Percentiles rank a stretch among this genome's conserved stretches.
These are phyloP conservation scores for Ectropis grisescens DNA, from an alignment of 1,140 invertebrate species.

Conservation along the genomic window DNA sequence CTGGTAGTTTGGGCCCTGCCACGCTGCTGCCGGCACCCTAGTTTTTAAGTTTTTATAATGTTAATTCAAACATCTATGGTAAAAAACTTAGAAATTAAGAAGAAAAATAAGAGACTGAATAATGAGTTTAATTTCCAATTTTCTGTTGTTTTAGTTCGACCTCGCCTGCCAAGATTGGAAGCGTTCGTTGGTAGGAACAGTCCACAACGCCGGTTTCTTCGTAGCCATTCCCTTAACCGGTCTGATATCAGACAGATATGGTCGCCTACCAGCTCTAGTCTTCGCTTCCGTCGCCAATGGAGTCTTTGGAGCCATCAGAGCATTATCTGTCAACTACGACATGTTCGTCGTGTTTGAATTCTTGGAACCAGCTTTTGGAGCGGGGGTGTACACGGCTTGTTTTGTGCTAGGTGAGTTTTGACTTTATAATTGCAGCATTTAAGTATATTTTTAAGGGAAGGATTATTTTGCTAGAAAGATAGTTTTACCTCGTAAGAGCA, in stretches of 20 bases:
- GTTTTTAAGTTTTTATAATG: too few species aligned
- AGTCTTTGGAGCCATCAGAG: constrained; percentile 74
- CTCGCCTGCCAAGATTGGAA: constrained; percentile 75
- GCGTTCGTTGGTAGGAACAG: constrained; percentile 77
- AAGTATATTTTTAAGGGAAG: too few species aligned
- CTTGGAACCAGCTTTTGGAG: constrained; percentile 72
- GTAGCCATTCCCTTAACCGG: constrained; percentile 78
- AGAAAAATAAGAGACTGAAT: too few species aligned
- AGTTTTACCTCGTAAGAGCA: too few species aligned
- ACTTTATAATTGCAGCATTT: not conserved
- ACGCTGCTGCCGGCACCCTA: too few species aligned
- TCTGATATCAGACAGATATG: constrained; percentile 75
- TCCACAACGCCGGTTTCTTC: constrained; percentile 80
- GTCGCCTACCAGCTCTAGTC: constrained; percentile 73
- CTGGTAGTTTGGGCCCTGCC: too few species aligned
- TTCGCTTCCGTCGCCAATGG: constrained; percentile 71
- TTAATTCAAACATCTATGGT: too few species aligned
- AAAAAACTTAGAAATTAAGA: too few species aligned
- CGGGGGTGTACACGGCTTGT: constrained; percentile 75
- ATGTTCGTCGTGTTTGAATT: constrained; percentile 78
- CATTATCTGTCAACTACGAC: constrained; percentile 75
- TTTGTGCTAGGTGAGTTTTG: constrained; percentile 71
- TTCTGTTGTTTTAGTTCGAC: constrained; percentile 47
- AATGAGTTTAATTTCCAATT: too few species aligned
- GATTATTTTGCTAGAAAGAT: too few species aligned